Conservation (phyloP, 2,113 vertebrate species). For the Heterocephalus glaber region DNA sequence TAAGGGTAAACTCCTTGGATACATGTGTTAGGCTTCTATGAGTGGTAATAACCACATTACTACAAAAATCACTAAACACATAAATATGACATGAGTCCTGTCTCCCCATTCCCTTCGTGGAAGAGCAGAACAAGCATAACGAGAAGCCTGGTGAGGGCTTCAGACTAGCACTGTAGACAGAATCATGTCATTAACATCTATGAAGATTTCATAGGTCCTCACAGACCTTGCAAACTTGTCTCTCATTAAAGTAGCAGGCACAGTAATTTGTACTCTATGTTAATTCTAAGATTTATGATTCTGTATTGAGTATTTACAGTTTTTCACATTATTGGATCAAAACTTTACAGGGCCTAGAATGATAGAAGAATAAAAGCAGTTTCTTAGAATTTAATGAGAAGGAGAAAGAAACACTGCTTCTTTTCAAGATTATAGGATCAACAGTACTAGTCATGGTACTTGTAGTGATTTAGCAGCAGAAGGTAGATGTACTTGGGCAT, state of each 20-base stretch:
- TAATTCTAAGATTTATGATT: slow-evolving; percentile 50
- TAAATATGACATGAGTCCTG: slow-evolving; percentile 41
- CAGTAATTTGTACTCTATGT: neutral
- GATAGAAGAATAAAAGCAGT: neutral
- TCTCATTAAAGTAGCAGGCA: slow-evolving; percentile 40
- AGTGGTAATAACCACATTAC: slow-evolving; percentile 33
- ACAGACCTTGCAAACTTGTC: neutral
- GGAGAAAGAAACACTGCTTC: neutral
- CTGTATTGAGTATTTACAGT: slow-evolving; percentile 37
- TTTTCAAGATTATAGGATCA: neutral
- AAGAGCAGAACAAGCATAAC: neutral
- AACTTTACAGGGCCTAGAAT: neutral
- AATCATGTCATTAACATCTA: neutral
- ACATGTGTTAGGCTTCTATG: slow-evolving; percentile 42
- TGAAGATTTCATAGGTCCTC: neutral
- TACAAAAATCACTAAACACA: neutral
- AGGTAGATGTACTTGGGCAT: slow-evolving; percentile 55
- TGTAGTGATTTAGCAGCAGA: neutral
- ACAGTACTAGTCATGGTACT: neutral
- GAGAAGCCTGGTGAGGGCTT: neutral
- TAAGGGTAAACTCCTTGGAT: slow-evolving; percentile 44
- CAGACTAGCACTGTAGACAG: neutral
- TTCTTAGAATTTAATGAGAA: slow-evolving; percentile 48
- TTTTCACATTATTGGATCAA: neutral
- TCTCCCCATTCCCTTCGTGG: neutral